Conservation (phyloP, 2,113 vertebrate species). For the Salvelinus sp. region DNA sequence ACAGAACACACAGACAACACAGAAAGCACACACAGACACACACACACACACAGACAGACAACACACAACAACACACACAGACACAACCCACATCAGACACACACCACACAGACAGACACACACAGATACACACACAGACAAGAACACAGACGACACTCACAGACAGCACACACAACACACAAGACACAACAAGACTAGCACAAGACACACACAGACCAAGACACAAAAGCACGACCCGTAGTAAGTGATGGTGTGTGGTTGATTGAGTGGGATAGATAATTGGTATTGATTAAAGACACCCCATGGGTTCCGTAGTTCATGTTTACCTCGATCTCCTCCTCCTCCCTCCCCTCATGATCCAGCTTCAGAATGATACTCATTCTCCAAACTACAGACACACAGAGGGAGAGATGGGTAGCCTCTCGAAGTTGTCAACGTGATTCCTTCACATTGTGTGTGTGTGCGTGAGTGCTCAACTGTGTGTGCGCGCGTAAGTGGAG, state of each 20-base stretch:
- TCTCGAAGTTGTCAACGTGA: too few relatives aligned
- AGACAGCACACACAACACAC: slow-evolving; percentile 69
- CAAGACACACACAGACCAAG: background rate
- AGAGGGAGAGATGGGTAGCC: too few relatives aligned
- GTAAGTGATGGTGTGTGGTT: too few relatives aligned
- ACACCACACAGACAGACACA: background rate
- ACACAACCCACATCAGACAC: slow-evolving; percentile 1
- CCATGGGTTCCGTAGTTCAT: slow-evolving; percentile 75
- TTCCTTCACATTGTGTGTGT: too few relatives aligned
- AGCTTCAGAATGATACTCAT: slow-evolving; percentile 96
- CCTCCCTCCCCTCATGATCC: slow-evolving; percentile 97
- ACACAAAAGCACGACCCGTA: background rate
- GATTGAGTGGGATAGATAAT: background rate
- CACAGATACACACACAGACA: slow-evolving; percentile 69
- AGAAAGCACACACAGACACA: background rate
- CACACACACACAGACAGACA: slow-evolving; percentile 39
- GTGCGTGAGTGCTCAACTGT: background rate
- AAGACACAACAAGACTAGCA: background rate
- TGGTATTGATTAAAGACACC: background rate
- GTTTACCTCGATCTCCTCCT: slow-evolving; percentile 91
- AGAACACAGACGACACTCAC: slow-evolving; percentile 66
- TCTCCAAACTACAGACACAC: slow-evolving; percentile 86
- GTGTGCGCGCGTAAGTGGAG: background rate
- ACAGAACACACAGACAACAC: background rate
- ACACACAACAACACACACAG: background rate